Conservation (phyloP, 1,140 invertebrate species). For the Octopus bimaculoides region DNA sequence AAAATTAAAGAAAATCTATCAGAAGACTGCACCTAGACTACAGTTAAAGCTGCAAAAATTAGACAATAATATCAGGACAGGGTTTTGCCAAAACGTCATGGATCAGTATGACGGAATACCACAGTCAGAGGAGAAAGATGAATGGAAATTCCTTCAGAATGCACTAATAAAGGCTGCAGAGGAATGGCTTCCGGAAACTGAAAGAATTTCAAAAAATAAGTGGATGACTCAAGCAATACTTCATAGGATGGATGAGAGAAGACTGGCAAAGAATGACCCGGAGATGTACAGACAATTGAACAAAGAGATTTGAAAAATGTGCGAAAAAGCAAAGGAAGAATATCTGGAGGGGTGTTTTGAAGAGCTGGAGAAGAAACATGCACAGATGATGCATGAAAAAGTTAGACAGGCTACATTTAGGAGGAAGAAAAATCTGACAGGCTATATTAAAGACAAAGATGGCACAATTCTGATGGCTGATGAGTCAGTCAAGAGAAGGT, state of each 20-base stretch:
- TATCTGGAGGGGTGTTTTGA: not conserved
- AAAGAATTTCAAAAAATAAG: too few relatives aligned
- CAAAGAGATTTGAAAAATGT: too few relatives aligned
- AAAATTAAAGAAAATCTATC: not conserved
- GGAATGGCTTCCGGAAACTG: not conserved
- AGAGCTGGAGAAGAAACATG: not conserved
- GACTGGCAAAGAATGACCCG: not conserved
- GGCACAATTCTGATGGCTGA: not conserved
- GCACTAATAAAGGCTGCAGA: not conserved
- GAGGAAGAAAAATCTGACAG: not conserved
- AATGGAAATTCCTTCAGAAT: not conserved
- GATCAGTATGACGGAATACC: not conserved
- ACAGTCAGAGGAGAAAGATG: not conserved
- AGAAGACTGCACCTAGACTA: not conserved
- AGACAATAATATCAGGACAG: not conserved
- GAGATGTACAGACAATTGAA: not conserved
- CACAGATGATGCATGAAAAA: not conserved
- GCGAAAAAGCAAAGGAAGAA: not conserved
- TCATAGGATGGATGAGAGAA: not conserved
- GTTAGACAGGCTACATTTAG: not conserved
- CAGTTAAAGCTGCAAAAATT: not conserved
- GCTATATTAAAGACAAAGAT: not conserved
- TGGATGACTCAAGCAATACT: too few relatives aligned
- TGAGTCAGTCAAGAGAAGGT: not conserved
- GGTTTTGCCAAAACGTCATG: not conserved